Evolutionary conservation across 2,797 vertebrate genomes (phyloP).

Genomic region (Lithobates sylvaticus): DNA sequence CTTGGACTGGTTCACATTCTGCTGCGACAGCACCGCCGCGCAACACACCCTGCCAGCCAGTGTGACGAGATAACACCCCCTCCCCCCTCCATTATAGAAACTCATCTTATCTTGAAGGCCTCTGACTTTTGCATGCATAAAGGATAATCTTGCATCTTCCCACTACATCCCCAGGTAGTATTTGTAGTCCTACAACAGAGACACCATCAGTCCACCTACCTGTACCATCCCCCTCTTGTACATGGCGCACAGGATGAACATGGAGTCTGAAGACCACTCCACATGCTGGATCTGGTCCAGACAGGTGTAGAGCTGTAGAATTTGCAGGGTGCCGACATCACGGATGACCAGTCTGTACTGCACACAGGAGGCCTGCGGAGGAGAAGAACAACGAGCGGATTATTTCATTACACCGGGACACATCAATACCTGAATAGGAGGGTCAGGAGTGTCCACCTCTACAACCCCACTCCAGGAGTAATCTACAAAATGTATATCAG

Average conservation of each 20-base stretch:
- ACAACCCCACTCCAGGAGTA: no score
- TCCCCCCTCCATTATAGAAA: neutral
- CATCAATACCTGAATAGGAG: no score
- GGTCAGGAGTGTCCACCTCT: no score
- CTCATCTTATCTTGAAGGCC: neutral
- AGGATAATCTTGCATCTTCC: no score
- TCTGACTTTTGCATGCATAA: neutral
- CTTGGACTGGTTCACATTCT: no score
- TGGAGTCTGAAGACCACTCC: slow-evolving; percentile 95
- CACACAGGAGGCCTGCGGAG: slow-evolving; percentile 86
- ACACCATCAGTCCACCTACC: slow-evolving; percentile 72
- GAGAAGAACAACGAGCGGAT: neutral
- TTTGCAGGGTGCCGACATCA: slow-evolving; percentile 83
- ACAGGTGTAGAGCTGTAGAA: slow-evolving; percentile 91
- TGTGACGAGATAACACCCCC: neutral
- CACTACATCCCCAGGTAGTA: neutral
- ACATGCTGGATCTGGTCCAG: slow-evolving; percentile 91
- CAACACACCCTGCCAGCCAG: neutral
- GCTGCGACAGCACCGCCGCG: neutral
- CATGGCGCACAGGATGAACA: slow-evolving; percentile 94
- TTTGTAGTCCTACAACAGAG: neutral
- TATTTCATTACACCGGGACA: neutral
- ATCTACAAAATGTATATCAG: no score
- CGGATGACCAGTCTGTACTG: slow-evolving; percentile 92
- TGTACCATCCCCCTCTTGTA: slow-evolving; percentile 94